Evolutionary conservation across 2,888 invertebrate genomes (phyloP), one percentile per base, ranked within the genome.

Genomic region (Halictus ligatus): DNA sequence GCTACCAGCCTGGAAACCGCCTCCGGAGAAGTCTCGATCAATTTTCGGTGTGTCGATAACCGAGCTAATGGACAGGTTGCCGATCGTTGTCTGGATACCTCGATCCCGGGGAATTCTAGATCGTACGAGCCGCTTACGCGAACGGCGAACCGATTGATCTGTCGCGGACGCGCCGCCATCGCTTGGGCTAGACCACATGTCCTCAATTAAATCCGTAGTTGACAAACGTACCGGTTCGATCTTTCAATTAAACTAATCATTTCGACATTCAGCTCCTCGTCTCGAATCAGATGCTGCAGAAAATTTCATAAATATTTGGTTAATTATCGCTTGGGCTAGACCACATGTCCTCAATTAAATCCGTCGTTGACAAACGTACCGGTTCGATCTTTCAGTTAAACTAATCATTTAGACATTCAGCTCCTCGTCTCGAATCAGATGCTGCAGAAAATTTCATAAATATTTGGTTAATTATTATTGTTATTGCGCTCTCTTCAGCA

Each of bases 21-120:
- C 78, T 69, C 35, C 29, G 50, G 79, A 48, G 64, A 58, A 25
- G 80, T 64, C 21, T 40, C 72, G 75, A 40, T 78, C 83, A 81
- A 87, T 87, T 85, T 75, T 79, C 60, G 54, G 60, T 60, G 74
- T 87, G 83, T 87, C 86, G 80, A 86, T 79, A 83, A 77, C 80
- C 67, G 64, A 12, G 83, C 43, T 87, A 83, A 89, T 89, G 81
- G 48, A 89, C 83, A 87, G 87, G 64, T 72, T 73, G 75, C 35
- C 75, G 72, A 81, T 72, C 46, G 29, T 46, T 69, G 54, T 43
- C 71, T 75, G 75, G 69, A 40, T 7, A 40, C 13, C 15, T 25
- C 60, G 60, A 60, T 60, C 60, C 1, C 60, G 35, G 71, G 71
- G 75, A 60, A 58, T 75, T 21, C 43, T 1, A n/a, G 48, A 71